phyloP scores from a whole-genome alignment of 2,113 vertebrate species.

The Plotosus lineatus region DNA sequence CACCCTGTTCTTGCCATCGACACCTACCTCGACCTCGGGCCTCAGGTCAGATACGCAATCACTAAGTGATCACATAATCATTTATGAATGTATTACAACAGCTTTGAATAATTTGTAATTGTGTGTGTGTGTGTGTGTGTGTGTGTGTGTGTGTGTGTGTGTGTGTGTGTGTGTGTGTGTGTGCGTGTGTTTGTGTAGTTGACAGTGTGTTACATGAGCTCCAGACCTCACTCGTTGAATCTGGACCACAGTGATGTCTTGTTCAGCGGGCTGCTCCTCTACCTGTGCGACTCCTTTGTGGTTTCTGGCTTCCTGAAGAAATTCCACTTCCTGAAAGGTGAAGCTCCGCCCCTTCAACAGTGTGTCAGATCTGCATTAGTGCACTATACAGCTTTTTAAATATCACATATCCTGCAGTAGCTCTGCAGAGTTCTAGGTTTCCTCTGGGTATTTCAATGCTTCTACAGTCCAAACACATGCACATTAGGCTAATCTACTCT shows the following conservation, averaged over 20 bases:
- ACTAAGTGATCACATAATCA: neutral
- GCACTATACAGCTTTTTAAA: no score
- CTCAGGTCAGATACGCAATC: conserved; percentile 79
- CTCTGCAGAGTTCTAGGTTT: no score
- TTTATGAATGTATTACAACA: neutral
- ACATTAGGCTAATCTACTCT: no score
- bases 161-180: neutral
- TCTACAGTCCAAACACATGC: no score
- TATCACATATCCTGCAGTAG: no score
- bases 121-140: neutral
- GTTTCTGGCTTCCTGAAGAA: conserved; percentile 90
- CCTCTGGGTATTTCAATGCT: no score
- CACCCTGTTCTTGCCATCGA: conserved; percentile 92
- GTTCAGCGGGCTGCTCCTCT: conserved; percentile 94
- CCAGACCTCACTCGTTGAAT: conserved; percentile 92
- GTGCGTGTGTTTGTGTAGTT: conserved; percentile 71
- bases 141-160: conserved; percentile 24
- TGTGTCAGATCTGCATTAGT: no score
- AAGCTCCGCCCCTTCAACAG: conserved; percentile 5
- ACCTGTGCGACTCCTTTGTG: conserved; percentile 97
- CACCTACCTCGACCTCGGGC: conserved; percentile 94
- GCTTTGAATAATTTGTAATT: neutral
- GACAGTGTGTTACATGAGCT: conserved; percentile 90
- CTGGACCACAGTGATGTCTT: conserved; percentile 85
- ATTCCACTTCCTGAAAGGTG: conserved; percentile 96